Conservation (phyloP, 2,113 vertebrate genomes). For the Saguinus imperator region DNA sequence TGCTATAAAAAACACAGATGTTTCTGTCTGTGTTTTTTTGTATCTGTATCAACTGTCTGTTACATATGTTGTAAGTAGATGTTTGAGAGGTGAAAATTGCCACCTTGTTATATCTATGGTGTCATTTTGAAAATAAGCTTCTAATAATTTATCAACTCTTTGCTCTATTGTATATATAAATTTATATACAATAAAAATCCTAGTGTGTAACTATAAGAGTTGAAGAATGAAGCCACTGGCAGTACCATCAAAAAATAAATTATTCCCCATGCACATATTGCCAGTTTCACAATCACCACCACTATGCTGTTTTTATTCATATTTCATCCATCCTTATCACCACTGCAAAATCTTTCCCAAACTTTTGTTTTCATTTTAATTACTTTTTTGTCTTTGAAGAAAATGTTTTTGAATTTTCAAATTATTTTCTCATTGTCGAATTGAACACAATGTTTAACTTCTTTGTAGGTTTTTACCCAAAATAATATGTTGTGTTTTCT, state of each 20-base stretch:
- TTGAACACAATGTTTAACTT: not conserved
- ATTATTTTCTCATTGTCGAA: not conserved
- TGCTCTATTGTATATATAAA: not conserved
- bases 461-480: not conserved
- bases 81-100: not conserved
- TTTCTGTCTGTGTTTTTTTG: not conserved
- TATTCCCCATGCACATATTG: not conserved
- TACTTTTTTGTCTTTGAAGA: not conserved
- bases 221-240: too few species aligned
- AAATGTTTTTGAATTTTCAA: not conserved
- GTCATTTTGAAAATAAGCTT: not conserved
- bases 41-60: not conserved
- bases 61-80: not conserved
- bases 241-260: not conserved
- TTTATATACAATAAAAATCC: not conserved
- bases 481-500: not conserved
- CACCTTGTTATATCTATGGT: not conserved
- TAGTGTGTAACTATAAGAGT: not conserved
- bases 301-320: too few species aligned
- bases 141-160: not conserved
- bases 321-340: not conserved
- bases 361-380: not conserved
- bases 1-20: not conserved
- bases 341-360: not conserved
- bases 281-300: not conserved